Conservation (phyloP, 2,113 vertebrate species). For the Triplophysa tibetana region DNA sequence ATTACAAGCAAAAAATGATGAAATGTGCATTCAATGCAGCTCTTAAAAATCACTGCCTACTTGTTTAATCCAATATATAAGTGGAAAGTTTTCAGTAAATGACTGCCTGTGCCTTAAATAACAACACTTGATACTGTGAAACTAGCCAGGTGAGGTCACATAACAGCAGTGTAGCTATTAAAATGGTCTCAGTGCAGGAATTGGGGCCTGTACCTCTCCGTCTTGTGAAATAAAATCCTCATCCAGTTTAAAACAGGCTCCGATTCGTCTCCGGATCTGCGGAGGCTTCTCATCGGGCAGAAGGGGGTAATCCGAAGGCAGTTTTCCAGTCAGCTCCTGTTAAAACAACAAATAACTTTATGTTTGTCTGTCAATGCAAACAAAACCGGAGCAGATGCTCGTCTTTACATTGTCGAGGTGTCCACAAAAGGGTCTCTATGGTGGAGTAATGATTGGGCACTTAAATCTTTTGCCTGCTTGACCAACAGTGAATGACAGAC, state of each 20-base stretch:
- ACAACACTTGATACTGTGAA: conserved; percentile 5
- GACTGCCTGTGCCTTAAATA: neutral
- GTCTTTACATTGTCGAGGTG: neutral
- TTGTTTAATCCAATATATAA: neutral
- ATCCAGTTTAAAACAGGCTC: conserved; percentile 86
- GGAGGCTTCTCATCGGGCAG: conserved; percentile 83
- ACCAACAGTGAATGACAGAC: conserved; percentile 28
- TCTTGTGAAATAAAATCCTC: conserved; percentile 75
- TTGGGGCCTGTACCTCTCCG: conserved; percentile 73
- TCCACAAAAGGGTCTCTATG: conserved; percentile 33
- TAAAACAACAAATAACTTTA: neutral
- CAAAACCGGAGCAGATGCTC: conserved; percentile 27
- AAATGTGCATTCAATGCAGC: neutral
- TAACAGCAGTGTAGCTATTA: conserved; percentile 11
- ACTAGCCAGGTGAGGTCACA: neutral
- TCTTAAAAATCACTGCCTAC: neutral
- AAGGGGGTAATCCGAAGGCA: conserved; percentile 86
- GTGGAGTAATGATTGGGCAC: conserved; percentile 1
- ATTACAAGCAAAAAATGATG: neutral
- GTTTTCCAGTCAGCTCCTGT: conserved; percentile 86
- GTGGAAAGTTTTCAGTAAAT: neutral
- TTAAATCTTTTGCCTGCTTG: conserved; percentile 37
- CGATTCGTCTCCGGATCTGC: conserved; percentile 82
- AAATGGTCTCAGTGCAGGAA: neutral
- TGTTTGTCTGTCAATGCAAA: conserved; percentile 7